Conservation (phyloP, 2,797 vertebrate genomes). For the Hozukius guyotensis region DNA sequence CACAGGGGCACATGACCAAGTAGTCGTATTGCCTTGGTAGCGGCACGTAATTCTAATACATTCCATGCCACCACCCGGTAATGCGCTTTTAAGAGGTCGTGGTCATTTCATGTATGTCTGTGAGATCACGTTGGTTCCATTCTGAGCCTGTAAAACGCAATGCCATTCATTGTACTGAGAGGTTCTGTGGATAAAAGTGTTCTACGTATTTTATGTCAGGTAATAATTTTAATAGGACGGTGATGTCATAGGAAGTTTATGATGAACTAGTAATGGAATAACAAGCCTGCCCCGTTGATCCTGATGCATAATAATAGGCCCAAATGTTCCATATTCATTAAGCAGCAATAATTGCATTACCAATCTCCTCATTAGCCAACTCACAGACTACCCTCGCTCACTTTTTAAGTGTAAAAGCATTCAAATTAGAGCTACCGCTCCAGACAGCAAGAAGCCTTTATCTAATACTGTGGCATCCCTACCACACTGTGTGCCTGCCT, state of each 20-base stretch:
- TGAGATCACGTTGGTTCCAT: background rate
- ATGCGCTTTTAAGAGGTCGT: too few relatives aligned
- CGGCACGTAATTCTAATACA: too few relatives aligned
- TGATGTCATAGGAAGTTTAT: slow-evolving; percentile 42
- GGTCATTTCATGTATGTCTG: too few relatives aligned
- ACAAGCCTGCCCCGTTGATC: slow-evolving; percentile 36
- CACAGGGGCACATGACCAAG: too few relatives aligned
- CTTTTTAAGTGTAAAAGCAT: slow-evolving; percentile 63
- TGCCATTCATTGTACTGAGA: background rate
- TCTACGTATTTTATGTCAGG: slow-evolving; percentile 14
- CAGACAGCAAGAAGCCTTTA: slow-evolving; percentile 53
- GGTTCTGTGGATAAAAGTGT: background rate
- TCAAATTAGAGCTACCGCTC: slow-evolving; percentile 47
- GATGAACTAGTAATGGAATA: slow-evolving; percentile 52
- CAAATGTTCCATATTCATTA: slow-evolving; percentile 52
- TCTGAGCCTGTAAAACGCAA: background rate
- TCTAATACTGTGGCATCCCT: slow-evolving; percentile 51
- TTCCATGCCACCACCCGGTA: too few relatives aligned
- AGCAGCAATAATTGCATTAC: slow-evolving; percentile 65
- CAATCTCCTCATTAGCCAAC: slow-evolving; percentile 56
- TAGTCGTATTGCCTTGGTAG: too few relatives aligned
- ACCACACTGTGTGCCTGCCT: slow-evolving; percentile 55
- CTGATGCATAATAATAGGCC: slow-evolving; percentile 48
- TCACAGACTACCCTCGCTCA: slow-evolving; percentile 27
- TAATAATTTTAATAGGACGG: slow-evolving; percentile 14